Evolutionary conservation across 1,140 invertebrate species (phyloP), one percentile per base, ranked within the genome.

Genomic region (Orchesella cincta): DNA sequence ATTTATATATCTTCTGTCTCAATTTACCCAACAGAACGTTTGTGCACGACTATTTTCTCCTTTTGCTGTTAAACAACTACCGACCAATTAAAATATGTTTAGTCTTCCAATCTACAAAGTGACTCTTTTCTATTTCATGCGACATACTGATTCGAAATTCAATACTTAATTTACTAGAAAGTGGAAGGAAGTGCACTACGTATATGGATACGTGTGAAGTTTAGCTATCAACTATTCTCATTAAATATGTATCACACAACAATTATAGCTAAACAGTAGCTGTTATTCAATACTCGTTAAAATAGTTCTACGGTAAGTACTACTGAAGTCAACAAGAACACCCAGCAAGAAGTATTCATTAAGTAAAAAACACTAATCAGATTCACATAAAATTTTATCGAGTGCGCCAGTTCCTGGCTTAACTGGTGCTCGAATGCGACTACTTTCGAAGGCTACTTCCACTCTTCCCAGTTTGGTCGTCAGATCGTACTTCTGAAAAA

Each of bases 331-430:
- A 8, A 57, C 12, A 57, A 5, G 52, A 57, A 18, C 12, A 57
- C 39, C 18, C 18, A 18, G 39, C 39, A 18, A 46, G 39, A 46
- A 18, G 39, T 46, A 46, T 8, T 46, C 5, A 18, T 67, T 67
- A 67, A 67, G 3, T 3, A 31, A 67, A 67, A 67, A 67, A 67
- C 14, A 12, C 71, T 73, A 36, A 26, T 36, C 33, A 73, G 71
- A 51, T 73, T 73, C 71, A 14, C 8, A 16, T 8, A 78, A 57
- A 33, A 78, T 78, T 72, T 75, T 62, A 39, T 87, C 87, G 28
- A 90, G 81, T 18, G 86, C 87, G 26, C 88, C 88, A 23, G 86
- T 85, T 35, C 88, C 88, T 0, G 89, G 87, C 74, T 87, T 85
- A 1, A 86, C 87, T 5, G 88, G 88, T 14, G 77, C 74, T 33